Percentiles rank a stretch among this genome's conserved stretches.
Conservation (phyloP, 2,113 vertebrate species). For the Cacatua alba region DNA sequence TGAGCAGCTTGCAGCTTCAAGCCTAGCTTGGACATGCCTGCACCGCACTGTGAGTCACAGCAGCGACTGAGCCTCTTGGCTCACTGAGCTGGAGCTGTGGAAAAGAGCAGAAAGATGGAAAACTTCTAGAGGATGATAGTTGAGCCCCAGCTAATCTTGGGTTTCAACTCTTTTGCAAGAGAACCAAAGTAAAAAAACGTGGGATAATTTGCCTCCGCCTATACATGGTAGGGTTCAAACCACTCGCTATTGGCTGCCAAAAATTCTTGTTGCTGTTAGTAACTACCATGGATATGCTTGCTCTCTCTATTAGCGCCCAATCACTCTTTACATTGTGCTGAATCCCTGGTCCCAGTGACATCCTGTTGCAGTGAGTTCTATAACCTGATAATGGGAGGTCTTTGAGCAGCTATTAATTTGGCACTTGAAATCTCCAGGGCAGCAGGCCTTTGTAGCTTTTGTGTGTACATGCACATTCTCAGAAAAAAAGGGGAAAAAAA, state of each 20-base stretch:
- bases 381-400: background rate
- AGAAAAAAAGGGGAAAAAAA: background rate
- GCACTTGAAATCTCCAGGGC: background rate
- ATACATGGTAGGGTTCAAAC: background rate
- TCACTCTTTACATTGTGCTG: background rate
- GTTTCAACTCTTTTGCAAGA: background rate
- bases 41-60: background rate
- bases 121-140: background rate
- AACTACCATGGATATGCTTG: background rate
- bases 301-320: background rate
- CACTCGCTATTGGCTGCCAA: background rate
- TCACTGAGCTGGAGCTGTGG: background rate
- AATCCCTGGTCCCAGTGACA: background rate
- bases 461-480: background rate
- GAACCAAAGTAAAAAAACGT: background rate
- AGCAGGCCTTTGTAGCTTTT: background rate
- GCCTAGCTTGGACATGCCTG: background rate
- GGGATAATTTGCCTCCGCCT: background rate
- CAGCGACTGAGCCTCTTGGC: background rate
- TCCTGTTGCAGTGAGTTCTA: background rate
- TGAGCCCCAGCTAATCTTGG: background rate
- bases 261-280: slow-evolving; percentile 1
- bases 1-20: background rate
- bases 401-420: background rate
- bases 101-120: background rate